Conservation (phyloP, 2,888 invertebrate species). For the Lasioglossum pauxillum region DNA sequence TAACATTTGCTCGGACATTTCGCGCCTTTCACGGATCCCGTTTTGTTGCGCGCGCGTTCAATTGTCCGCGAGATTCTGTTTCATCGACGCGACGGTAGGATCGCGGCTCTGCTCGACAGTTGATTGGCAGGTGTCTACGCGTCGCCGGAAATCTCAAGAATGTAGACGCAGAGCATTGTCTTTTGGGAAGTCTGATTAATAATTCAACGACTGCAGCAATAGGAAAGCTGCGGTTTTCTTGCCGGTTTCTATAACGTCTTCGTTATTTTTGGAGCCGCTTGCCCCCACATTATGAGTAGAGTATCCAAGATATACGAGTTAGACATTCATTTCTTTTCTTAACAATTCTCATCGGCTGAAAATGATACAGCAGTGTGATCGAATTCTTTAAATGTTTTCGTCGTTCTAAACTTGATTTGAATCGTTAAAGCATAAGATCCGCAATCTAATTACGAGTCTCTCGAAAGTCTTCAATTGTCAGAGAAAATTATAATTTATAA, state of each 20-base stretch:
- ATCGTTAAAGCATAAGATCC: too few relatives aligned
- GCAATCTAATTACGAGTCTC: too few relatives aligned
- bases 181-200: neutral
- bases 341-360: neutral
- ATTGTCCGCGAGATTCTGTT: constrained; percentile 21
- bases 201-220: neutral
- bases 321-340: neutral
- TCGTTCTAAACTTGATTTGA: too few relatives aligned
- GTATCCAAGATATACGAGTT: neutral
- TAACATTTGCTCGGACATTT: neutral
- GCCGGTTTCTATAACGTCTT: too few relatives aligned
- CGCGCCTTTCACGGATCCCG: constrained; percentile 26
- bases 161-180: neutral
- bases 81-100: neutral
- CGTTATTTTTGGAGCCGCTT: neutral
- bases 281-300: neutral
- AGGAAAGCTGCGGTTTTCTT: neutral
- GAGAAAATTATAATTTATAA: too few relatives aligned
- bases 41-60: neutral
- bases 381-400: too few relatives aligned
- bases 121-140: constrained; percentile 1
- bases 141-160: neutral
- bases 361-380: too few relatives aligned
- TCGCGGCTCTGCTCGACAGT: neutral
- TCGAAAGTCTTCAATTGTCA: too few relatives aligned